Conservation (phyloP, 1,140 invertebrate genomes). For the Drosophila quadrilineata region DNA sequence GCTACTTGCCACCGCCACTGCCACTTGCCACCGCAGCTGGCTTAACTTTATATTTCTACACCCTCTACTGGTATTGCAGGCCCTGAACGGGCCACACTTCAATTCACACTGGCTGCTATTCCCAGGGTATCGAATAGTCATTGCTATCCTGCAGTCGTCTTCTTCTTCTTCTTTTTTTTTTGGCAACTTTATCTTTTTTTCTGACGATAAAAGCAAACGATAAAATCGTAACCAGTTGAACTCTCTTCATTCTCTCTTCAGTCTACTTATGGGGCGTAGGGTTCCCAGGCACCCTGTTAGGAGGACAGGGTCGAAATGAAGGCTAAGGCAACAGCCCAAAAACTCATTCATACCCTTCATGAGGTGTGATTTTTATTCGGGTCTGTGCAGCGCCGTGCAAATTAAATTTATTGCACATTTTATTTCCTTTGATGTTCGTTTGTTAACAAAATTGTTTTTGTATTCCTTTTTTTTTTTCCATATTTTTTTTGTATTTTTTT, state of each 20-base stretch:
- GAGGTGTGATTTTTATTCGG: slow-evolving; percentile 63
- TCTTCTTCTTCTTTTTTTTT: slow-evolving; percentile 56
- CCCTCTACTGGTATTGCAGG: neutral
- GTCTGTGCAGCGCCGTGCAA: slow-evolving; percentile 40
- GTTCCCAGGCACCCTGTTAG: neutral
- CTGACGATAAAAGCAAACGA: slow-evolving; percentile 64
- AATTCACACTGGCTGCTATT: too few species aligned
- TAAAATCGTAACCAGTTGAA: slow-evolving; percentile 52
- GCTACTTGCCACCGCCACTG: too few species aligned
- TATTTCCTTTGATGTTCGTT: slow-evolving; percentile 80
- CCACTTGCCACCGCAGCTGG: too few species aligned
- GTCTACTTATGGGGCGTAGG: slow-evolving; percentile 36
- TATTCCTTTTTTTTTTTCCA: too few species aligned
- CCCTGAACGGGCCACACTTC: neutral
- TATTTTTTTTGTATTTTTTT: too few species aligned
- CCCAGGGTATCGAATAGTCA: too few species aligned
- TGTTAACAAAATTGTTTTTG: slow-evolving; percentile 78
- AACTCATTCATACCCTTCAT: slow-evolving; percentile 42
- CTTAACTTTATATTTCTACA: slow-evolving; percentile 4
- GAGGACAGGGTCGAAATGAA: neutral
- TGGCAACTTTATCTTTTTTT: slow-evolving; percentile 61
- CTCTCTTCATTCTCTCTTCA: slow-evolving; percentile 27
- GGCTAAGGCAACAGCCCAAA: neutral
- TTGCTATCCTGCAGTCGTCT: too few species aligned
- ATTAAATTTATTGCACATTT: slow-evolving; percentile 80